A percentile compares a stretch with the other conserved stretches of the same genome.
These are phyloP conservation scores for Platygyra sinensis DNA, from an alignment of 64 coral and sea anemone species.

Conservation along the genomic window DNA sequence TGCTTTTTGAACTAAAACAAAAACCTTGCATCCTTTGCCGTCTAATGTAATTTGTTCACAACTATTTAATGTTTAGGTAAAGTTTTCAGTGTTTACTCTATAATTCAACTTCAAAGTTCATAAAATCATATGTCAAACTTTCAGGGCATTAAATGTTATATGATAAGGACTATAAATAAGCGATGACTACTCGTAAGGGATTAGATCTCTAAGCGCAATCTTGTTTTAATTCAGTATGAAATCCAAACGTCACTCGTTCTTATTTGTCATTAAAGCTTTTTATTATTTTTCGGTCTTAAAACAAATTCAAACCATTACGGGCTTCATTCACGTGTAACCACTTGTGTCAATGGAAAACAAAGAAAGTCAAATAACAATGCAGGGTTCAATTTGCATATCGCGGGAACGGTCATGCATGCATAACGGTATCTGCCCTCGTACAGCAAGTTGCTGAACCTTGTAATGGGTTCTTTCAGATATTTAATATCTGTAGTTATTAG, in stretches of 20 bases:
- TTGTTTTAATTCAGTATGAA: neutral
- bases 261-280: neutral
- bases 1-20: neutral
- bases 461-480: neutral
- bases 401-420: neutral
- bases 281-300: neutral
- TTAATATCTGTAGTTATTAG: neutral
- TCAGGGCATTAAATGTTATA: neutral
- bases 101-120: neutral
- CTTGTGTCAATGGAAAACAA: constrained; percentile 4
- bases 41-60: neutral
- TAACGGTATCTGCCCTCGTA: constrained; percentile 9
- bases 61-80: constrained; percentile 8
- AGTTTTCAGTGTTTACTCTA: neutral
- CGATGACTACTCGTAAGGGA: neutral
- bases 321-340: neutral
- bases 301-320: constrained; percentile 27
- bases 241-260: neutral
- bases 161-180: neutral
- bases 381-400: constrained; percentile 3
- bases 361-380: neutral
- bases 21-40: neutral
- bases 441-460: neutral
- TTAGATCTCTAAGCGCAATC: neutral
- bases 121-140: neutral